Conservation (phyloP, 2,888 invertebrate species). For the Drosophila greeni region DNA sequence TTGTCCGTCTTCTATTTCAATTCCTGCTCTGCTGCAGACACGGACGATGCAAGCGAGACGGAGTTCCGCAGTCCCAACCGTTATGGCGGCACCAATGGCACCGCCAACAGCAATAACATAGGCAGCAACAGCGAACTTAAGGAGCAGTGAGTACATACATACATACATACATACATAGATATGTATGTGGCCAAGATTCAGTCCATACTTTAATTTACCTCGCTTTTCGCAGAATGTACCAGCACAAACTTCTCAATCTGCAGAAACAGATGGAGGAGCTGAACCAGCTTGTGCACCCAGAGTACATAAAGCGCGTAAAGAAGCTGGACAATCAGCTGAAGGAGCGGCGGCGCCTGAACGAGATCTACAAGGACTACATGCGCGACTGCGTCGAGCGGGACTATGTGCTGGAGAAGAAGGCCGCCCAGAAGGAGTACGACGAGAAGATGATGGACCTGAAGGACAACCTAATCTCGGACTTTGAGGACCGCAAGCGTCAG, state of each 20-base stretch:
- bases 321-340: conserved; percentile 89
- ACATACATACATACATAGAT: too few relatives aligned
- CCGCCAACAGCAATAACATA: conserved; percentile 61
- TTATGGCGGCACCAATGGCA: conserved; percentile 64
- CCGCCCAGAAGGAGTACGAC: conserved; percentile 94
- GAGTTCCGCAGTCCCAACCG: conserved; percentile 85
- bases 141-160: conserved; percentile 74
- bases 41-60: conserved; percentile 98
- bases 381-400: conserved; percentile 92
- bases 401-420: conserved; percentile 91
- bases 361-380: conserved; percentile 88
- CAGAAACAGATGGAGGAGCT: conserved; percentile 94
- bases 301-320: conserved; percentile 89
- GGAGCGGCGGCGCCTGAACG: conserved; percentile 88
- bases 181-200: not conserved
- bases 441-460: conserved; percentile 93
- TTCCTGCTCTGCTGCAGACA: conserved; percentile 82
- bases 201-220: too few relatives aligned
- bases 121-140: conserved; percentile 77
- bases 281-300: conserved; percentile 91
- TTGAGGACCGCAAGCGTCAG: conserved; percentile 93
- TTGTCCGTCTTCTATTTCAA: not conserved
- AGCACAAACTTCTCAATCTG: conserved; percentile 92
- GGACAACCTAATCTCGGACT: conserved; percentile 92
- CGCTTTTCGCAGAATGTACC: conserved; percentile 86